Percentiles rank a stretch among this genome's conserved stretches.
phyloP scores from a whole-genome alignment of 2,797 vertebrate genomes.

The Myotis findleyi region DNA sequence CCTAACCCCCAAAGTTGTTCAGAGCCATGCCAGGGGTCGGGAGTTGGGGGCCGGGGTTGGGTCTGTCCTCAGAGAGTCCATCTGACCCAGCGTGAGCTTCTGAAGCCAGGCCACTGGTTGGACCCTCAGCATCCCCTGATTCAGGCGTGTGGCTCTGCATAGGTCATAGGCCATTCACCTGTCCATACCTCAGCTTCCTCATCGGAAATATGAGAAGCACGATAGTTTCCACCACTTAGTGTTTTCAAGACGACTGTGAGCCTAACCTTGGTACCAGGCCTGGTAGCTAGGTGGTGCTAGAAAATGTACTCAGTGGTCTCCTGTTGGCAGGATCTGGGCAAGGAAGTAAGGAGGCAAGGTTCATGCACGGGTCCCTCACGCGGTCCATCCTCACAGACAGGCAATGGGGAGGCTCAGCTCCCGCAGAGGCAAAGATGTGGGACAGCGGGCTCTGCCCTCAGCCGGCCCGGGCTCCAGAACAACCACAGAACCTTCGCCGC shows the following conservation, averaged over 20 bases:
- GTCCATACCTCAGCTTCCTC: background rate
- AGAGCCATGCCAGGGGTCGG: background rate
- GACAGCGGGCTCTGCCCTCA: background rate
- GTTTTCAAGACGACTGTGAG: background rate
- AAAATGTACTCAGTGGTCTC: background rate
- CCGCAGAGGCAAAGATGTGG: accelerated
- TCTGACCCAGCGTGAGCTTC: background rate
- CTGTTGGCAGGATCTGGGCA: background rate
- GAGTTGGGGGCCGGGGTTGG: too few relatives aligned
- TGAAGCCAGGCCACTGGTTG: background rate
- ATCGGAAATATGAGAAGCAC: background rate
- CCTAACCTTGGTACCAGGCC: background rate
- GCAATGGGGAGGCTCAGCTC: background rate
- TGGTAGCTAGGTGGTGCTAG: background rate
- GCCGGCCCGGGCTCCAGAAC: background rate
- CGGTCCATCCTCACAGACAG: background rate
- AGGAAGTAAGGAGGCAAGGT: background rate
- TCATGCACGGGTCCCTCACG: accelerated
- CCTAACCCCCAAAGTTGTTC: background rate
- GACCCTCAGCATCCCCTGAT: background rate
- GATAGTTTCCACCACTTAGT: too few relatives aligned
- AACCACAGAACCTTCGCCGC: background rate
- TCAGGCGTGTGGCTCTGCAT: background rate
- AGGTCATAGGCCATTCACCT: background rate
- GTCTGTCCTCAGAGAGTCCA: background rate